A percentile compares a stretch with the other conserved stretches of the same genome.
These are phyloP conservation scores for Cavia porcellus DNA, from an alignment of 2,113 vertebrate genomes.

Conservation along the genomic window DNA sequence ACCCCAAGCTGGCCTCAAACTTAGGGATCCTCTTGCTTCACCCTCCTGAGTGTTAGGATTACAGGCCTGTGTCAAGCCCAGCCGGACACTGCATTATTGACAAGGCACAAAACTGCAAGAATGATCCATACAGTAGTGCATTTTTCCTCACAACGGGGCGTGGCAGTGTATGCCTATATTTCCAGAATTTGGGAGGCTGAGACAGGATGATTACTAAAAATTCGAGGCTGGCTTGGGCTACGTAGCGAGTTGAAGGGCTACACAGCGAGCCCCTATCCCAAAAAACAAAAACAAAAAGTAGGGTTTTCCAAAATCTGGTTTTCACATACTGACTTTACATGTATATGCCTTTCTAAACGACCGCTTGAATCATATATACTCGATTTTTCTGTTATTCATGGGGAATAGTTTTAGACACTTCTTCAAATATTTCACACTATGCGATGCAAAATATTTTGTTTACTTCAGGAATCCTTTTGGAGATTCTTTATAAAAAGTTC, in stretches of 20 bases:
- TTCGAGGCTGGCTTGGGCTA: neutral
- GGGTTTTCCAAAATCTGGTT: neutral
- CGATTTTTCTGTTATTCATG: neutral
- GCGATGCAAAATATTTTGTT: neutral
- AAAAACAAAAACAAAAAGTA: neutral
- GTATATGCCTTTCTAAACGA: neutral
- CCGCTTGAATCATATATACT: neutral
- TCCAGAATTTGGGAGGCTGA: neutral
- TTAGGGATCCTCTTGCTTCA: neutral
- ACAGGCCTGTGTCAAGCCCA: neutral
- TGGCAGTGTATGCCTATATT: neutral
- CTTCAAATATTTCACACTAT: neutral
- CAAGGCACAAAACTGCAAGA: neutral
- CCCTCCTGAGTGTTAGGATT: neutral
- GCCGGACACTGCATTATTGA: neutral
- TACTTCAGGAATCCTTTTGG: slow-evolving; percentile 3
- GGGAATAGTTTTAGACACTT: neutral
- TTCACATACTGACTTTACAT: neutral
- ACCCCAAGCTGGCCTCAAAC: neutral
- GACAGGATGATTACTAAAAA: neutral
- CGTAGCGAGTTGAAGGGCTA: neutral
- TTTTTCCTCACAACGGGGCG: neutral
- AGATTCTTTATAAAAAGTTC: slow-evolving; percentile 29
- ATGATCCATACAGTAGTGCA: accelerated
- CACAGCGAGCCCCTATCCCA: neutral